Evolutionary conservation across 2,888 invertebrate genomes (phyloP), one percentile per base, ranked within the genome.

Genomic region (Heliconius sara): DNA sequence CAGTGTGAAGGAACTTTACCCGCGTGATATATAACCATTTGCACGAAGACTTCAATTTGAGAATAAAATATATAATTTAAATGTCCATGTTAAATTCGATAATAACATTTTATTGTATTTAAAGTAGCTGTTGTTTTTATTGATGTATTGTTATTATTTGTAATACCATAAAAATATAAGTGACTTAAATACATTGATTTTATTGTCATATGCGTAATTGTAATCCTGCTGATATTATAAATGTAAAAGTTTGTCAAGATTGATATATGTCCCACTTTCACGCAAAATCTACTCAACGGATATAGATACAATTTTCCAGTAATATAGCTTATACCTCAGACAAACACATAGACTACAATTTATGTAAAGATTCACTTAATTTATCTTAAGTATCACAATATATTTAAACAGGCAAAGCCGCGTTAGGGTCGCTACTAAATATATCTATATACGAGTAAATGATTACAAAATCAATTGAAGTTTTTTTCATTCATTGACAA

Each of bases 1-100:
- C 16, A 70, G 80, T 74, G 78, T 78, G 74, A 65, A 81, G 75
- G 79, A 81, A 80, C 78, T 74, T 65, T 67, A 10, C 25, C n/a
- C 34, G 68, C 52, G 65, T 71, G 71, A 76, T 76, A 67, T 27
- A 76, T 25, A n/a, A 12, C 30, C 47, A 68, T 76, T 34, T 60
- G n/a, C 12, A 57, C 30, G 19, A 65, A 75, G 27, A 43, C 16
- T 43, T 27, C 27, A 25, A 65, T 75, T 65, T 75, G 12, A 27
- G 19, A 63, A 25, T n/a, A 74, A 60, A 34, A 6, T 63, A 4
- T 63, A 1, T 39, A 39, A 71, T 12, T 71, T 52, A 30, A 5
- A 57, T 27, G 7, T 4, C 34, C 34, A 39, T 67, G 22, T 22
- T 34, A 34, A 34, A 34, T 19, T 3, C 3, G 63, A 57, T n/a